phyloP scores from a whole-genome alignment of 92 coral and sea anemone species.

The Phenganax subtilis region DNA sequence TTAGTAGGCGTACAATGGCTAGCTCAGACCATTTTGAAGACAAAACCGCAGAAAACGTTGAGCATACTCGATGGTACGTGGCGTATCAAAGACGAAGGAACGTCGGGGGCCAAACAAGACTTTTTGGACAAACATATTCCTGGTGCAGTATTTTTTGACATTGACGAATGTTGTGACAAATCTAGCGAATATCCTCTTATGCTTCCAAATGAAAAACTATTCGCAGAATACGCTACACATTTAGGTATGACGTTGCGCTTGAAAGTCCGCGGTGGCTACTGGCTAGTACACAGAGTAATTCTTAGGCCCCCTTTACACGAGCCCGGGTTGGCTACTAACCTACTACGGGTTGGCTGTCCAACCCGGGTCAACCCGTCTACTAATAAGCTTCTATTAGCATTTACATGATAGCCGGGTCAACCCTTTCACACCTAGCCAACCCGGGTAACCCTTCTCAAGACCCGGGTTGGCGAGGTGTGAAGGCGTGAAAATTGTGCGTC shows the following conservation, averaged over 20 bases:
- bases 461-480: too few relatives aligned
- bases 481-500: too few relatives aligned
- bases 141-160: constrained; percentile 79
- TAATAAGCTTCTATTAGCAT: too few relatives aligned
- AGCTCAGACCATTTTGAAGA: constrained; percentile 59
- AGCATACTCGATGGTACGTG: constrained; percentile 84
- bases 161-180: constrained; percentile 78
- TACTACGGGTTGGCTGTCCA: too few relatives aligned
- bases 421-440: too few relatives aligned
- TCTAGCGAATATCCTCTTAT: constrained; percentile 63
- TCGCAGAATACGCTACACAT: constrained; percentile 63
- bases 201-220: constrained; percentile 69
- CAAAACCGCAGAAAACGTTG: constrained; percentile 49
- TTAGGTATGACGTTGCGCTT: constrained; percentile 38
- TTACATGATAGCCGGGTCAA: too few relatives aligned
- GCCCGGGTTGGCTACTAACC: too few relatives aligned
- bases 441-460: too few relatives aligned
- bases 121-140: constrained; percentile 67
- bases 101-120: constrained; percentile 51
- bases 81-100: constrained; percentile 65
- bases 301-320: too few relatives aligned
- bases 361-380: too few relatives aligned
- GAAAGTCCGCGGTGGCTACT: neutral
- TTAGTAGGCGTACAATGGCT: constrained; percentile 65
- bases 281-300: too few relatives aligned